Percentiles rank a stretch among this genome's conserved stretches.
These are phyloP conservation scores for Heliangelus exortis DNA, from an alignment of 2,797 vertebrate genomes.

Conservation along the genomic window DNA sequence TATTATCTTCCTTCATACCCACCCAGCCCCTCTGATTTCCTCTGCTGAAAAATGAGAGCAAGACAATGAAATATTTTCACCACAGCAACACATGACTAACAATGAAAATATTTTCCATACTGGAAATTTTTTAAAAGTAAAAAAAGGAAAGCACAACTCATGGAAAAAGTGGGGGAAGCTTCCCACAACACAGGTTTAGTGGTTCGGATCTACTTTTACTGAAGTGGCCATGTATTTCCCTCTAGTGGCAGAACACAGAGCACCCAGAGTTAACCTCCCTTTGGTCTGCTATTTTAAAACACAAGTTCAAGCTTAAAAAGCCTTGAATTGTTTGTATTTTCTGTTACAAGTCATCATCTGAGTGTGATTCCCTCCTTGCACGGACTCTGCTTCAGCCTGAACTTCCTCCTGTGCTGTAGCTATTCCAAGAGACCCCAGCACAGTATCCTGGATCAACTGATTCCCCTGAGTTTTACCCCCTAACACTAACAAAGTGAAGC, in stretches of 20 bases:
- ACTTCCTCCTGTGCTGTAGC: not conserved
- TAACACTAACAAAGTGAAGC: not conserved
- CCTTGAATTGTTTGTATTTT: not conserved
- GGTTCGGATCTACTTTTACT: not conserved
- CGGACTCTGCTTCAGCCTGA: accelerated
- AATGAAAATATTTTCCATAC: not conserved
- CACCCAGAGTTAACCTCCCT: not conserved
- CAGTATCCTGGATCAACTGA: not conserved
- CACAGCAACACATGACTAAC: not conserved
- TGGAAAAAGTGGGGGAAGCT: not conserved
- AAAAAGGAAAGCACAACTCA: not conserved
- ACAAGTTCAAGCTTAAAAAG: not conserved
- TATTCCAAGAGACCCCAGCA: not conserved
- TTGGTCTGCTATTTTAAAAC: not conserved
- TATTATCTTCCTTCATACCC: not conserved
- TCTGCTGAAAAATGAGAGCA: not conserved
- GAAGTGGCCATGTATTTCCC: not conserved
- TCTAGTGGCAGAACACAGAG: slow-evolving; percentile 6
- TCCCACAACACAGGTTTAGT: not conserved
- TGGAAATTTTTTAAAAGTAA: not conserved
- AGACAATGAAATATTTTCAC: not conserved
- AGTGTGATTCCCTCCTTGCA: not conserved
- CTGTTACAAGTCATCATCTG: not conserved
- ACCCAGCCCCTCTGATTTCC: not conserved
- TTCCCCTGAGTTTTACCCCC: not conserved